phyloP scores from a whole-genome alignment of 2,888 invertebrate genomes.

The Gnatocerus cornutus region DNA sequence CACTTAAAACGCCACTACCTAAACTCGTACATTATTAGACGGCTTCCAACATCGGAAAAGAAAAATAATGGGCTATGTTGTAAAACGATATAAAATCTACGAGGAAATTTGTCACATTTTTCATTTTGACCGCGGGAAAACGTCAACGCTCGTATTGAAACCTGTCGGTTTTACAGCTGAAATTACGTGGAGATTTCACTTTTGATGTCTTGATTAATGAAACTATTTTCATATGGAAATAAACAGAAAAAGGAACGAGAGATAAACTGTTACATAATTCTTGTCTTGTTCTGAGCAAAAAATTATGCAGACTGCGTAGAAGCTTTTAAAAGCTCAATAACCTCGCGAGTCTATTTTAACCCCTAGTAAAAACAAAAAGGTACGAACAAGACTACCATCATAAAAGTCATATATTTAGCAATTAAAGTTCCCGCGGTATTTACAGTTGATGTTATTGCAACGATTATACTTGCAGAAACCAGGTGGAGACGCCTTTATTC shows the following conservation, averaged over 20 bases:
- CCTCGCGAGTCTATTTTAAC: slow-evolving; percentile 23
- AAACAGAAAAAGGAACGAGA: neutral
- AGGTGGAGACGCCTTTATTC: slow-evolving; percentile 44
- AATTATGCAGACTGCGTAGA: neutral
- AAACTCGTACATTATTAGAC: slow-evolving; percentile 30
- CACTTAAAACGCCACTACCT: slow-evolving; percentile 51
- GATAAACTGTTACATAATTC: too few relatives aligned
- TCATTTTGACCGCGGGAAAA: slow-evolving; percentile 11
- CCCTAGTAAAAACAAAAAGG: slow-evolving; percentile 15
- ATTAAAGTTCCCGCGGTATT: slow-evolving; percentile 38
- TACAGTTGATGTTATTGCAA: slow-evolving; percentile 35
- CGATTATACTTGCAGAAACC: slow-evolving; percentile 43
- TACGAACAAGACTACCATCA: slow-evolving; percentile 35
- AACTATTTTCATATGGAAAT: slow-evolving; percentile 1
- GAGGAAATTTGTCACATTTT: slow-evolving; percentile 13
- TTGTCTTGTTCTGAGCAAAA: neutral
- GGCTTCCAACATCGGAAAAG: slow-evolving; percentile 19
- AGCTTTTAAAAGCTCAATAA: slow-evolving; percentile 2
- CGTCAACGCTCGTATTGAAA: slow-evolving; percentile 5
- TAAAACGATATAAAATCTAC: slow-evolving; percentile 9
- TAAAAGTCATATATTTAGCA: slow-evolving; percentile 42
- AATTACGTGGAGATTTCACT: neutral
- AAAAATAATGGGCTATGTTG: slow-evolving; percentile 19
- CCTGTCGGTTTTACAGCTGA: neutral
- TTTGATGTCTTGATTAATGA: neutral